Base-by-base conservation (phyloP, 2,888 invertebrate species). In the Dryobota labecula region DNA sequence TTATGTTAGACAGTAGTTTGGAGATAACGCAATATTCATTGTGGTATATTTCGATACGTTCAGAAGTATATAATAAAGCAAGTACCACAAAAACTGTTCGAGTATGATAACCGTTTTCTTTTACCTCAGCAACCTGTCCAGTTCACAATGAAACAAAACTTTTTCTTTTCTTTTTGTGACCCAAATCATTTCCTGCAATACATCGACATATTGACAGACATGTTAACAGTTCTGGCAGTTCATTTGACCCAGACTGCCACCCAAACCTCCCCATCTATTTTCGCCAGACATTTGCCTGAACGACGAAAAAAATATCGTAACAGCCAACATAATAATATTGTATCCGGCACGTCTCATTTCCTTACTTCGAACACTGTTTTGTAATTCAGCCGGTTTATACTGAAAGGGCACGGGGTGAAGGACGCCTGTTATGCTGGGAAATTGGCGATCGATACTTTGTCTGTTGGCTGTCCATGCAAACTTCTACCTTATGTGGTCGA, bases 361-460 rank as follows among this genome's bases (percentile, higher is more conserved):
- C 79, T 73, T 67, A 72, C 68, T 80, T 82, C 73, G 68, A 75
- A 71, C 63, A 80, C 74, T 78, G 77, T 87, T 89, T 84, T 86
- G 80, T 73, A 83, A 90, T 87, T 87, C 82, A 78, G 89, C 71
- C 88, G 92, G 89, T 76, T 91, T 86, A 87, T 82, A 87, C 83
- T 70, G 75, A 88, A 95, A 95, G 95, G 95, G 91, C 94, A 94
- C 90, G 91, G 88, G 95, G 94, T 94, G 94, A 95, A 94, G 94
- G 95, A 94, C 95, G 92, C 88, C 71, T 80, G 88, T 82, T 89
- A 87, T 87, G 91, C 88, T 86, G 87, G 89, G 81, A 86, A 87
- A 86, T 86, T 71, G 75, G 57, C 91, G 94, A 94, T 95, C 95
- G 95, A 95, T 95, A 94, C 88, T 68, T 60, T 64, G 88, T 88